These are phyloP conservation scores for Coleophora deauratella DNA, from an alignment of 2,888 invertebrate genomes.

Conservation along the genomic window DNA sequence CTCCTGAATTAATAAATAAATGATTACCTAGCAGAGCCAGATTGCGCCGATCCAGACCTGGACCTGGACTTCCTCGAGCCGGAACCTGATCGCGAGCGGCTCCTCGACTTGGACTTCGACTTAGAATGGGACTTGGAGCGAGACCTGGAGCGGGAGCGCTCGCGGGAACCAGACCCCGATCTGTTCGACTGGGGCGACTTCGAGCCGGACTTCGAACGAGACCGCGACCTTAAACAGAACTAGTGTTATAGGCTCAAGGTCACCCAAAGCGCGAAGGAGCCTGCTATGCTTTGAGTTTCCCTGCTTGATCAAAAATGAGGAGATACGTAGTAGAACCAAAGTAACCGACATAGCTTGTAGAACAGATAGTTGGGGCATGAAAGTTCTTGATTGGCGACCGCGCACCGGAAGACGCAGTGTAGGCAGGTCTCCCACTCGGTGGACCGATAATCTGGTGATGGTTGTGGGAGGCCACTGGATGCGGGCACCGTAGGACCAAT, in stretches of 20 bases:
- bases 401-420: no score
- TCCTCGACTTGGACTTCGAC: constrained; percentile 20
- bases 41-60: constrained; percentile 38
- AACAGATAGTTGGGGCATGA: no score
- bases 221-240: constrained; percentile 36
- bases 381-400: no score
- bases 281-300: no score
- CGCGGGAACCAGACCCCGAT: constrained; percentile 32
- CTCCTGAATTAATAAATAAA: constrained; percentile 16
- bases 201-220: constrained; percentile 60
- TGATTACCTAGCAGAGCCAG: constrained; percentile 21
- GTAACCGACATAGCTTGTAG: no score
- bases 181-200: constrained; percentile 42
- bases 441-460: no score
- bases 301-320: no score
- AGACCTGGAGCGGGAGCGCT: constrained; percentile 22
- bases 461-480: no score
- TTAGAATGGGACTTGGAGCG: constrained; percentile 22
- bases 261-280: no score
- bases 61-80: constrained; percentile 31
- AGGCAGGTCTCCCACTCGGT: no score
- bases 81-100: constrained; percentile 24
- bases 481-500: no score
- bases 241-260: constrained; percentile 16
- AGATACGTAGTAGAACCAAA: no score